phyloP scores from a whole-genome alignment of 35 echinoderm and acorn worm species.

The Heliocidaris tuberculata region DNA sequence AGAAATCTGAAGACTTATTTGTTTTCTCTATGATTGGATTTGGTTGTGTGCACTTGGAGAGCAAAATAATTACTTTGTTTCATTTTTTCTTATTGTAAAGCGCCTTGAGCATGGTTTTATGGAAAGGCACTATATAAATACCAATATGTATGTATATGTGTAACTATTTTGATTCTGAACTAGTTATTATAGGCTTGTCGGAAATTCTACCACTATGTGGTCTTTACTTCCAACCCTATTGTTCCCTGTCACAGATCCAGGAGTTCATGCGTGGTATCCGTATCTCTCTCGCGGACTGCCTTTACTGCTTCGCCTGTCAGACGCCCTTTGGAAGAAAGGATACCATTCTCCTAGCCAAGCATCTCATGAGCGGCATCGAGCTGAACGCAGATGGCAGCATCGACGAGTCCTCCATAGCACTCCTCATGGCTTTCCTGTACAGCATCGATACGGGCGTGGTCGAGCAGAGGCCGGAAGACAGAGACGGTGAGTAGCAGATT shows the following conservation, averaged over 20 bases:
- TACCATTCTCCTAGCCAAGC: slow-evolving; percentile 56
- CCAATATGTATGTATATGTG: no score
- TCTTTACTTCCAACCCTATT: not conserved
- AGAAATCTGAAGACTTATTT: no score
- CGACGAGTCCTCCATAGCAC: slow-evolving; percentile 64
- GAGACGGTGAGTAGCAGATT: slow-evolving; percentile 43
- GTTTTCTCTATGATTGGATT: no score
- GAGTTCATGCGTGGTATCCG: slow-evolving; percentile 79
- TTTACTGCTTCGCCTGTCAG: slow-evolving; percentile 84
- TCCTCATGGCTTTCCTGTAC: slow-evolving; percentile 75
- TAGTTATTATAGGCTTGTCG: no score
- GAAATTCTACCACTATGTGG: no score
- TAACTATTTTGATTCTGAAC: no score
- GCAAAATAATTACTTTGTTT: no score
- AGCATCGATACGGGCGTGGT: slow-evolving; percentile 50
- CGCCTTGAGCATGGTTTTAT: no score
- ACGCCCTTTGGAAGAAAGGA: slow-evolving; percentile 61
- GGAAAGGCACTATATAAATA: no score
- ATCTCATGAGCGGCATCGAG: slow-evolving; percentile 53
- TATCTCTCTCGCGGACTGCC: slow-evolving; percentile 74
- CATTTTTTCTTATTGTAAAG: no score
- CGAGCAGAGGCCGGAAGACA: slow-evolving; percentile 50
- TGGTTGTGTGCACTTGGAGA: no score
- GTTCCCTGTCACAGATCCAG: slow-evolving; percentile 34
- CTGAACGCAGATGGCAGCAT: slow-evolving; percentile 64